Evolutionary conservation across 1,140 invertebrate species (phyloP).

Genomic region (Hypsibius dujardini): DNA sequence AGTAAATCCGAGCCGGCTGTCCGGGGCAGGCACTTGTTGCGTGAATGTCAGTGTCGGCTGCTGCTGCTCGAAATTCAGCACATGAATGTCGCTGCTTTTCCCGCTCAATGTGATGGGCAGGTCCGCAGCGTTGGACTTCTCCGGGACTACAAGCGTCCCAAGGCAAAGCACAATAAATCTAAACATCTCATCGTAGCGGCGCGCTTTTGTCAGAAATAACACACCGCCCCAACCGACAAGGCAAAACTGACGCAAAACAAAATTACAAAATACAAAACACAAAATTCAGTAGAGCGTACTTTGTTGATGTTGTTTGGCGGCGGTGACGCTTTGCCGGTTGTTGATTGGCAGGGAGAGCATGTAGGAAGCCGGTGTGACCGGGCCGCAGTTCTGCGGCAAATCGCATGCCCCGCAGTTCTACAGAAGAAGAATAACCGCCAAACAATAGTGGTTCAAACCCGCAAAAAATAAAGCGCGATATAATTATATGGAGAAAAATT

Average conservation of each 20-base stretch:
- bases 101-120: not conserved
- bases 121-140: too few species aligned
- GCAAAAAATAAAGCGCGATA: too few species aligned
- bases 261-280: too few species aligned
- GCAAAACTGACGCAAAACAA: not conserved
- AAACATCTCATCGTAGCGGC: too few species aligned
- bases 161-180: too few species aligned
- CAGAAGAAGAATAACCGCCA: not conserved
- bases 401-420: constrained; percentile 18
- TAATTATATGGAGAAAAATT: constrained; percentile 5
- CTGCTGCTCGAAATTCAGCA: not conserved
- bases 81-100: not conserved
- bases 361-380: constrained; percentile 11
- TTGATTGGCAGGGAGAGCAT: not conserved
- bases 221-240: not conserved
- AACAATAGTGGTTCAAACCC: too few species aligned
- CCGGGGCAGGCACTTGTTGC: not conserved
- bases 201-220: not conserved
- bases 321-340: too few species aligned
- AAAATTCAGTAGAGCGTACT: too few species aligned
- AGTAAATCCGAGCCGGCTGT: not conserved
- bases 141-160: too few species aligned
- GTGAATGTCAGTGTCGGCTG: not conserved
- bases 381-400: constrained; percentile 16
- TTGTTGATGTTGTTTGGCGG: too few species aligned